Evolutionary conservation across 1,140 invertebrate genomes (phyloP), one percentile per base, ranked within the genome.

Genomic region (Andrena cerasifolii): DNA sequence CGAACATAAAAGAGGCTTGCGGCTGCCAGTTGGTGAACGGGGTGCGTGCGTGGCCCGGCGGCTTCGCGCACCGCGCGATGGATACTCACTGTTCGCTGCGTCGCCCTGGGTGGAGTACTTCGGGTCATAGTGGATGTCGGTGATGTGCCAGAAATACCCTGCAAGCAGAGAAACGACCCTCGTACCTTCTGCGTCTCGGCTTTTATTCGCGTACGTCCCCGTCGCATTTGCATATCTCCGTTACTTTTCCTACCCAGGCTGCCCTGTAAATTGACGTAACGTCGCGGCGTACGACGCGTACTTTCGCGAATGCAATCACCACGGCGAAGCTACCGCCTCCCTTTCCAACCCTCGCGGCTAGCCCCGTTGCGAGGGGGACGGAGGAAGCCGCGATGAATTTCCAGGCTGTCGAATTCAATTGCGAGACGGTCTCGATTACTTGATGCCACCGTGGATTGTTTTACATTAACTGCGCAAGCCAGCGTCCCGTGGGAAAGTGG

Each of bases 121-220:
- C 8, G 95, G 95, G 89, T 98, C 97, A 92, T 97, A 97, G 91
- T 98, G 97, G 80, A 98, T 95, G 90, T 98, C 97, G 58, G 96
- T 97, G 82, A 98, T 96, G 91, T 98, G 97, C 97, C 97, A 98
- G 93, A 98, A 98, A 90, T 96, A 96, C 82, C 97, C 97, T 98
- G 94, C 21, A 95, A 96, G 12, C 88, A 93, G 92, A 89, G 83
- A 89, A 70, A 70, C 75, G 56, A 36, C 45, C n/a, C 43, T 71
- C 45, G 45, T 77, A 5, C 18, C 28, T 62, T 66, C 33, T 33
- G 18, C 63, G 28, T 76, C 58, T 76, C 51, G 43, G 24, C 65
- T 33, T 49, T 45, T 49, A 68, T 68, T 76, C 58, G 73, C 73
- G 66, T n/a, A n/a, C n/a, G n/a, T 75, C 63, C 47, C 26, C 65